Percentiles rank a stretch among this genome's conserved stretches.
phyloP scores from a whole-genome alignment of 2,113 vertebrate genomes.

The Microtus ochrogaster region DNA sequence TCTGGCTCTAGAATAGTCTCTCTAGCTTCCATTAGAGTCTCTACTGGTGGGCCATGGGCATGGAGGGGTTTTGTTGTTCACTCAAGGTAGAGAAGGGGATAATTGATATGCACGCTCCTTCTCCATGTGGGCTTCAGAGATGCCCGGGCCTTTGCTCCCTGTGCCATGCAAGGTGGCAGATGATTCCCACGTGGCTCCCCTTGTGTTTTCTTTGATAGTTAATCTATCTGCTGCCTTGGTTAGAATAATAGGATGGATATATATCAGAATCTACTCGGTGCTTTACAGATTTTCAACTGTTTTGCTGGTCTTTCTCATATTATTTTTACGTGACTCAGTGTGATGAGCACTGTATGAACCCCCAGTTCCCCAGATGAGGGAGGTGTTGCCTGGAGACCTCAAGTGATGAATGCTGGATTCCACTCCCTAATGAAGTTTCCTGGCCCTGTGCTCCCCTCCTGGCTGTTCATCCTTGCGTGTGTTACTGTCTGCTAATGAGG shows the following conservation, averaged over 20 bases:
- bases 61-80: not conserved
- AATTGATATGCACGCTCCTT: not conserved
- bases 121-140: not conserved
- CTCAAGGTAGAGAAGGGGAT: not conserved
- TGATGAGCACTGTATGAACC: not conserved
- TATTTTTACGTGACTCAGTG: not conserved
- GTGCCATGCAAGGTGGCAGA: not conserved
- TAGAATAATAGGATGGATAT: not conserved
- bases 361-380: not conserved
- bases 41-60: not conserved
- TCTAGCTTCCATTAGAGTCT: not conserved
- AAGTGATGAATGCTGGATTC: not conserved
- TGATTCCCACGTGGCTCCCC: not conserved
- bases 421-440: not conserved
- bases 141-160: not conserved
- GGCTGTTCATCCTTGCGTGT: accelerated
- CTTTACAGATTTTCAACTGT: not conserved
- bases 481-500: not conserved
- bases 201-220: not conserved
- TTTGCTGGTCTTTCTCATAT: not conserved
- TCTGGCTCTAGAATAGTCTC: not conserved
- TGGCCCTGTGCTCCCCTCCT: not conserved
- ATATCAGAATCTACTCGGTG: too few species aligned
- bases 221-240: not conserved
- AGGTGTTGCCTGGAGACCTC: not conserved